phyloP scores from a whole-genome alignment of 2,797 vertebrate genomes.

The Anisognathus igniventris region DNA sequence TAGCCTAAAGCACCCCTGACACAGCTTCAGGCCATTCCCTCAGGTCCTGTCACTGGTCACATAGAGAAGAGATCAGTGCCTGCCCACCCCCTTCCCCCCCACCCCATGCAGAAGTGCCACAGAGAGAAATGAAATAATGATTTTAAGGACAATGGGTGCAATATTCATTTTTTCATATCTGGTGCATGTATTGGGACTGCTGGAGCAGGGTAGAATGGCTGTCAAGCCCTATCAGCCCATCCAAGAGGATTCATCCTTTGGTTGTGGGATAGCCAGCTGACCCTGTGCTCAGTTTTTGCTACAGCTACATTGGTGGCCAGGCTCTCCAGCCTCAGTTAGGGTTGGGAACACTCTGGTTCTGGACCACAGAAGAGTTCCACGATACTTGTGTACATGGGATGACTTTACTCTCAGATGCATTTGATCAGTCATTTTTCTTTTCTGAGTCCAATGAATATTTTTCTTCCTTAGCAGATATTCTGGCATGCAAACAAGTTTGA shows the following conservation, averaged over 20 bases:
- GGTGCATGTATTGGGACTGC: neutral
- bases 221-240: neutral
- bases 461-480: neutral
- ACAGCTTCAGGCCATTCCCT: neutral
- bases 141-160: neutral
- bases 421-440: neutral
- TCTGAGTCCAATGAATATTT: neutral
- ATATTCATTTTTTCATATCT: neutral
- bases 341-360: neutral
- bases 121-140: neutral
- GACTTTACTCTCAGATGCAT: neutral
- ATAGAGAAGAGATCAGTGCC: neutral
- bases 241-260: neutral
- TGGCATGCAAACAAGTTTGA: neutral
- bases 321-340: neutral
- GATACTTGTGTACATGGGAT: accelerated
- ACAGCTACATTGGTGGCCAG: neutral
- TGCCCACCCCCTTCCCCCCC: neutral
- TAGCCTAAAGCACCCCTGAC: neutral
- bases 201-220: neutral
- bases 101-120: accelerated
- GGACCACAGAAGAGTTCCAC: neutral
- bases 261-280: neutral
- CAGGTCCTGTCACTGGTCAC: neutral
- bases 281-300: neutral